phyloP scores from a whole-genome alignment of 2,797 vertebrate species.

The Gymnothorax javanicus region DNA sequence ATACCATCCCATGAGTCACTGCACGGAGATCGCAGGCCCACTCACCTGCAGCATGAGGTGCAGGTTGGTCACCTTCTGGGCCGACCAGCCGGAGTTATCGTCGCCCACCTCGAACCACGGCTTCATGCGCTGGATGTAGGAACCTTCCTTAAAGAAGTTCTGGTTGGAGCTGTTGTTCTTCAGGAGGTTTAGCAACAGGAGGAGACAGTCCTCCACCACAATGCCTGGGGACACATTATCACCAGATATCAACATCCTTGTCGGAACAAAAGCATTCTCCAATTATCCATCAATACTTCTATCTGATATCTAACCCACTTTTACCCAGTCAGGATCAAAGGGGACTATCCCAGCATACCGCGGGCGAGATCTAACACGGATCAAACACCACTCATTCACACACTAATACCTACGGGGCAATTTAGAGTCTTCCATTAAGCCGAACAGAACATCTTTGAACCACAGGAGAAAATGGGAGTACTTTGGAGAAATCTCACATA shows the following conservation, averaged over 20 bases:
- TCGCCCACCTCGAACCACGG: slow-evolving; percentile 98
- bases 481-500: too few species aligned
- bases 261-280: too few species aligned
- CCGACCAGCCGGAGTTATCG: slow-evolving; percentile 96
- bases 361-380: too few species aligned
- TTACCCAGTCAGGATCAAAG: too few species aligned
- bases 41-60: slow-evolving; percentile 97
- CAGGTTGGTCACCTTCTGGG: slow-evolving; percentile 97
- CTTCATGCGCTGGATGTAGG: slow-evolving; percentile 97
- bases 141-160: slow-evolving; percentile 99
- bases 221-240: slow-evolving; percentile 76
- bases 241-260: neutral
- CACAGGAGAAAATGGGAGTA: too few species aligned
- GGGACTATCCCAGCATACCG: too few species aligned
- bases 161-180: slow-evolving; percentile 99
- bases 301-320: too few species aligned
- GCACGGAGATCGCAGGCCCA: neutral
- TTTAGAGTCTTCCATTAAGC: too few species aligned
- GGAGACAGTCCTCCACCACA: slow-evolving; percentile 96
- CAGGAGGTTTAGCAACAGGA: slow-evolving; percentile 89
- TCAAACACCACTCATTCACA: too few species aligned
- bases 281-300: too few species aligned
- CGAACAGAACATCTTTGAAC: too few species aligned
- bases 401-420: too few species aligned
- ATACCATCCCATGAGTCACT: neutral